A percentile compares a stretch with the other conserved stretches of the same genome.
These are phyloP conservation scores for Heteropelma amictum DNA, from an alignment of 2,888 invertebrate species.

Conservation along the genomic window DNA sequence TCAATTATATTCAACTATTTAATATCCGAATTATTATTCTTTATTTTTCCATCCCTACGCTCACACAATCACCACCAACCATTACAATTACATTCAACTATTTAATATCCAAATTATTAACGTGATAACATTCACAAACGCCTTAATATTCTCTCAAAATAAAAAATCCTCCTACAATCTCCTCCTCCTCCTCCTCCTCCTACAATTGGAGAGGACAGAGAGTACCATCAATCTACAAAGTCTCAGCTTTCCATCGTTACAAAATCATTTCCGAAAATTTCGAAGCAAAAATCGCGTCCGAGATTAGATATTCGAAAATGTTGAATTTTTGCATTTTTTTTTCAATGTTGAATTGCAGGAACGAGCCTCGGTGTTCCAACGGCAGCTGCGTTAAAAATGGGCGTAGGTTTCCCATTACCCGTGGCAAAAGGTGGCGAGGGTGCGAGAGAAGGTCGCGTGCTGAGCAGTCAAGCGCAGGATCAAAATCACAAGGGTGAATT, in stretches of 20 bases:
- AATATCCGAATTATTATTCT: too few relatives aligned
- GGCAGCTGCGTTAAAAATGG: conserved; percentile 91
- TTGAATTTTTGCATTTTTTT: not conserved
- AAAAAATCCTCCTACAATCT: too few relatives aligned
- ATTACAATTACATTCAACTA: not conserved
- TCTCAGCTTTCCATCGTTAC: too few relatives aligned
- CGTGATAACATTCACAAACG: too few relatives aligned
- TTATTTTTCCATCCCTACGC: too few relatives aligned
- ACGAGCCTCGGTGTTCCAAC: conserved; percentile 85
- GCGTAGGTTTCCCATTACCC: conserved; percentile 89
- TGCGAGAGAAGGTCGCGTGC: conserved; percentile 84
- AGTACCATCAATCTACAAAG: too few relatives aligned
- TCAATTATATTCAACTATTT: not conserved
- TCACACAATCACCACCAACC: not conserved
- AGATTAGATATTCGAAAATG: too few relatives aligned
- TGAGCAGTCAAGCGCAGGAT: conserved; percentile 76
- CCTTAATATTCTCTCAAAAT: too few relatives aligned
- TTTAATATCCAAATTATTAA: too few relatives aligned
- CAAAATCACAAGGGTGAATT: conserved; percentile 72
- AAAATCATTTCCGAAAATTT: not conserved
- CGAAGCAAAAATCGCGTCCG: too few relatives aligned
- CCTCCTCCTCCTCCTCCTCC: too few relatives aligned
- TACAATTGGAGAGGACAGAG: too few relatives aligned
- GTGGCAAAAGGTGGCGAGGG: conserved; percentile 84
- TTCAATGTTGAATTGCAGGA: conserved; percentile 53